phyloP scores from a whole-genome alignment of 2,113 vertebrate genomes.

The Ciconia boyciana region DNA sequence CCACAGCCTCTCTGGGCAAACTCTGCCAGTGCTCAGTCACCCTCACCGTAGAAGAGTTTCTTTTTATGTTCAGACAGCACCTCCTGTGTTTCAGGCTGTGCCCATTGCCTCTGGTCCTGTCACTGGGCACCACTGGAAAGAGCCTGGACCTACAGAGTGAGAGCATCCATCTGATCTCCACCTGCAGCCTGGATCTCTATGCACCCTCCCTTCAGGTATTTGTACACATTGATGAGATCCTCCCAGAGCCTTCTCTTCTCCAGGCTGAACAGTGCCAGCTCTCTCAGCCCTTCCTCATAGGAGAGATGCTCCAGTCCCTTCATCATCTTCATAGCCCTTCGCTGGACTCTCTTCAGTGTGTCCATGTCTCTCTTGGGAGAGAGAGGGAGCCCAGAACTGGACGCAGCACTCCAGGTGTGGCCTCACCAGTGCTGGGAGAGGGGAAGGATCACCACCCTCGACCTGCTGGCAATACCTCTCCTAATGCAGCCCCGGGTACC shows the following conservation, averaged over 20 bases:
- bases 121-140: background rate
- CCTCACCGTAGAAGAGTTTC: background rate
- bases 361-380: background rate
- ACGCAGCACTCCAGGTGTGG: background rate
- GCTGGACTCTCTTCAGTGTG: background rate
- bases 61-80: accelerated
- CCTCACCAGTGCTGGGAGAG: background rate
- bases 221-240: background rate
- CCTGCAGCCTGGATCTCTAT: background rate
- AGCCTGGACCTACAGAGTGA: background rate
- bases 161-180: no score
- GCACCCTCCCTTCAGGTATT: background rate
- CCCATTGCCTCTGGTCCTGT: background rate
- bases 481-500: background rate
- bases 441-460: background rate
- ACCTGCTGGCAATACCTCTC: background rate
- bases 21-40: background rate
- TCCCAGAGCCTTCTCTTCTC: background rate
- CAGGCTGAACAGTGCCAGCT: background rate
- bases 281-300: background rate
- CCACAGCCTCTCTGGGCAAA: background rate
- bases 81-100: background rate
- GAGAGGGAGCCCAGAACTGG: background rate
- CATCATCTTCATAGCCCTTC: background rate
- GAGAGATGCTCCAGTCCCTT: background rate